Conservation (phyloP, 2,797 vertebrate species). For the Setipinna tenuifilis region DNA sequence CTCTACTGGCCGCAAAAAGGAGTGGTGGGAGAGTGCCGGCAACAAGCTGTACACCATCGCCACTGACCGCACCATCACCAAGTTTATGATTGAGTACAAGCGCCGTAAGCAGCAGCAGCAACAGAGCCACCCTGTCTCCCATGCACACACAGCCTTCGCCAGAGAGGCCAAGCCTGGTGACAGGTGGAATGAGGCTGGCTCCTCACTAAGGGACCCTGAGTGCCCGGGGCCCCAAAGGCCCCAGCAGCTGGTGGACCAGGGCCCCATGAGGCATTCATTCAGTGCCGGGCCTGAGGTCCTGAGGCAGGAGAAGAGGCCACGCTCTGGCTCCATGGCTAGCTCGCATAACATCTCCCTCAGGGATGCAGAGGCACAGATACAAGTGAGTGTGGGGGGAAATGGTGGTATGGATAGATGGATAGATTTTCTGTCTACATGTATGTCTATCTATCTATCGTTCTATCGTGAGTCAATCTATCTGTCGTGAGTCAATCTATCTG, state of each 20-base stretch:
- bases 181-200: conserved; percentile 74
- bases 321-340: conserved; percentile 90
- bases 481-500: too few species aligned
- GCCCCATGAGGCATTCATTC: conserved; percentile 90
- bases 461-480: too few species aligned
- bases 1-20: conserved; percentile 78
- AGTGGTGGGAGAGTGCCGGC: conserved; percentile 97
- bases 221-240: conserved; percentile 85
- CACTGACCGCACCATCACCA: conserved; percentile 90
- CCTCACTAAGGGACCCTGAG: conserved; percentile 68
- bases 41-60: conserved; percentile 96
- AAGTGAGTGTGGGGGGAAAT: conserved; percentile 72
- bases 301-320: conserved; percentile 88
- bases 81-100: conserved; percentile 95
- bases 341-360: conserved; percentile 85
- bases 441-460: too few species aligned
- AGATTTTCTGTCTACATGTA: too few species aligned
- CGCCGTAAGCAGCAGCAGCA: conserved; percentile 90
- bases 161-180: conserved; percentile 78
- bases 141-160: conserved; percentile 78
- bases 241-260: conserved; percentile 89
- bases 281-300: conserved; percentile 93
- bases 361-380: conserved; percentile 93
- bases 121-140: conserved; percentile 57
- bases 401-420: not conserved